Evolutionary conservation across 2,113 vertebrate genomes (phyloP).

Genomic region (Oncorhynchus nerka): DNA sequence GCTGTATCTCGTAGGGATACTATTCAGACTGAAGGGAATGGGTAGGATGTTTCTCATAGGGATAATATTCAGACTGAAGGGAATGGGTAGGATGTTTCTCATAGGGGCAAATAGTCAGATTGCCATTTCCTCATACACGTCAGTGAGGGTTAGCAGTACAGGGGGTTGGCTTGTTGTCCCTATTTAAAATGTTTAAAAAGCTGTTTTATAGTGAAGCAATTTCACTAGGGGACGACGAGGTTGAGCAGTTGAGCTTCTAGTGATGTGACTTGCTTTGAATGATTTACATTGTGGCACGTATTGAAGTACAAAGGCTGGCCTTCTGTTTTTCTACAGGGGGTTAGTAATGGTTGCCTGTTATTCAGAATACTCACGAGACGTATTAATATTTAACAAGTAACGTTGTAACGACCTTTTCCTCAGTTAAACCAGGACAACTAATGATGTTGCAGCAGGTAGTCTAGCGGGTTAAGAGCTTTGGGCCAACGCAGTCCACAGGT

Average conservation of each 20-base stretch:
- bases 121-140: constrained; percentile 6
- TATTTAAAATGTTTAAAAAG: neutral
- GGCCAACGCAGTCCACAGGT: no score
- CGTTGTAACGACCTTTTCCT: no score
- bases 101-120: neutral
- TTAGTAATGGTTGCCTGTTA: constrained; percentile 21
- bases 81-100: accelerated
- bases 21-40: no score
- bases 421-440: no score
- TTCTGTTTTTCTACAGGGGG: constrained; percentile 10
- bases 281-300: neutral
- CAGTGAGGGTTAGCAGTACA: constrained; percentile 18
- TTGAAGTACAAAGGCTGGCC: neutral
- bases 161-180: constrained; percentile 3
- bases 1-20: no score
- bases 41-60: no score
- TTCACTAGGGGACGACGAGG: neutral
- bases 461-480: no score
- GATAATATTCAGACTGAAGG: no score
- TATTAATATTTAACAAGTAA: no score
- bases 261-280: neutral
- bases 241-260: neutral
- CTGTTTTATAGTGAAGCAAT: constrained; percentile 3
- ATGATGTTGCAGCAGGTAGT: no score
- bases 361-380: no score